These are phyloP conservation scores for Mayetiola destructor DNA, from an alignment of 2,888 invertebrate genomes.

Conservation along the genomic window DNA sequence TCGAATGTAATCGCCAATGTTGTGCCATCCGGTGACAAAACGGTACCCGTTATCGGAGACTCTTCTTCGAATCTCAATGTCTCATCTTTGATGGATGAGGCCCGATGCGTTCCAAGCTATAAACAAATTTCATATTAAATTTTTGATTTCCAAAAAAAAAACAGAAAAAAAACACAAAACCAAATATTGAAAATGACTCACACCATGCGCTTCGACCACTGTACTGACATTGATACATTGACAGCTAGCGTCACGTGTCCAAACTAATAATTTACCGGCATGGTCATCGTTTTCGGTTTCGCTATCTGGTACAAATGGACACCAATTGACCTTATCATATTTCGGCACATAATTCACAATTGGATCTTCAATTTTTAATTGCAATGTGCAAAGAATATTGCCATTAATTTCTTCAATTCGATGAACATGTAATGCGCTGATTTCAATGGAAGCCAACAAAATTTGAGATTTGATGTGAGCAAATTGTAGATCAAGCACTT, in stretches of 20 bases:
- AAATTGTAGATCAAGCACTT: slow-evolving; percentile 84
- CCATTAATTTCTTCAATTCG: slow-evolving; percentile 50
- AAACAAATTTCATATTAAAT: slow-evolving; percentile 13
- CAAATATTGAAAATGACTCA: slow-evolving; percentile 21
- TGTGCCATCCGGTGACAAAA: slow-evolving; percentile 88
- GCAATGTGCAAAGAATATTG: slow-evolving; percentile 41
- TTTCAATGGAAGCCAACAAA: slow-evolving; percentile 77
- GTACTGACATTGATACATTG: slow-evolving; percentile 32
- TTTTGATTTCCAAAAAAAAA: neutral
- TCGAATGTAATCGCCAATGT: slow-evolving; percentile 80
- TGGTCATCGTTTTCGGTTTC: slow-evolving; percentile 45
- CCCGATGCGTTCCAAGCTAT: slow-evolving; percentile 28
- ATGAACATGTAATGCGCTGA: slow-evolving; percentile 69
- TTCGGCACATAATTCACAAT: slow-evolving; percentile 34
- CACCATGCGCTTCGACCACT: slow-evolving; percentile 29
- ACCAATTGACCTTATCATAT: slow-evolving; percentile 74
- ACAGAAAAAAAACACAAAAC: neutral
- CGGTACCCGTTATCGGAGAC: slow-evolving; percentile 63
- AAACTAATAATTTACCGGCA: slow-evolving; percentile 61
- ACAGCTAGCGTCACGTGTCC: slow-evolving; percentile 56
- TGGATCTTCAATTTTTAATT: slow-evolving; percentile 35
- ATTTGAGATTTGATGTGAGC: slow-evolving; percentile 65
- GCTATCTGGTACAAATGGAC: slow-evolving; percentile 68
- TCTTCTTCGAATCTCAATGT: slow-evolving; percentile 36
- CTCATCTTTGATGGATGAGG: slow-evolving; percentile 27